Base-by-base conservation (phyloP, 2,888 invertebrate species). In the Sphaerophoria taeniata region DNA sequence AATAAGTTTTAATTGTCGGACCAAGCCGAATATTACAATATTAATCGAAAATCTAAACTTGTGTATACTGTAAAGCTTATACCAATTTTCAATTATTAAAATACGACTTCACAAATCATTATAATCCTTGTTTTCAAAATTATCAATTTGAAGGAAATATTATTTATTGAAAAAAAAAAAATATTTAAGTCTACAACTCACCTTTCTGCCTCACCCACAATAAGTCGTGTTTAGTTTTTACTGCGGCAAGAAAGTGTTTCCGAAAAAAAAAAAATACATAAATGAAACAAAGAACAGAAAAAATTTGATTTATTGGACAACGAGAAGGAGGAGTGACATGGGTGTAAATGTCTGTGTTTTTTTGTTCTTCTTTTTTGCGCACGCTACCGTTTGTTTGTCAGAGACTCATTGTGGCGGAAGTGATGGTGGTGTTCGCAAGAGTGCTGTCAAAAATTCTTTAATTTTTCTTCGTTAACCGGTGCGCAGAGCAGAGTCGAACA, bases 361-460 rank as follows among this genome's bases (percentile, higher is more conserved):
- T 63, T 47, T 55, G 2, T 24, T 78, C 70, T 56, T 51, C 63
- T 45, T 45, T 6, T 34, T 45, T 33, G 34, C 43, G 53, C 47
- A 33, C 43, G 5, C 63, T 56, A 36, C 65, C 78, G 73, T 79
- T 71, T 75, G 75, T 75, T 82, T 78, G 74, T 47, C 70, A 74
- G 73, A 65, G n/a, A n/a, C n/a, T 43, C 63, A 65, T 47, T 43
- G 49, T 47, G 47, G 65, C 34, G 49, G 49, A 34, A 34, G 45
- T 65, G 65, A 56, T 65, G 83, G 69, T 58, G 69, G 14, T n/a
- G 71, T 56, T 85, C 72, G 61, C 75, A 76, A 76, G 45, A 61
- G 75, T 76, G 84, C 81, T 85, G 84, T 85, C 84, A 85, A 76
- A 84, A 85, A 72, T 84, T 80, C 80, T 80, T 84, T 84, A 84